Evolutionary conservation across 2,113 vertebrate species (phyloP).

Genomic region (Apodemus sylvaticus): DNA sequence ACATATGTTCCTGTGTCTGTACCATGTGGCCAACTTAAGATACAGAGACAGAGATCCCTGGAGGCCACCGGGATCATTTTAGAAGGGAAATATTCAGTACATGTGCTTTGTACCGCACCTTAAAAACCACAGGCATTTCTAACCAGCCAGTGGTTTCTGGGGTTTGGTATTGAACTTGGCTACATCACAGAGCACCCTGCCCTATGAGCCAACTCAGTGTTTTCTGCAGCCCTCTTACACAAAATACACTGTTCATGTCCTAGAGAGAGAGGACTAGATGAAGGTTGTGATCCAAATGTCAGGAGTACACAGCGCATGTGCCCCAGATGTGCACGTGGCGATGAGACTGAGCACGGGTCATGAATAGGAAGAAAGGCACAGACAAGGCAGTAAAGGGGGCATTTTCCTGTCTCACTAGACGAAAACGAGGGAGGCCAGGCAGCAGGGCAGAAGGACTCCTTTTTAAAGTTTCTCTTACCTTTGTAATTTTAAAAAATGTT

Average conservation of each 20-base stretch:
- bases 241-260: constrained; percentile 34
- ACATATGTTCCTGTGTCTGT: background rate
- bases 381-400: background rate
- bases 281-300: background rate
- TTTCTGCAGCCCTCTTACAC: constrained; percentile 14
- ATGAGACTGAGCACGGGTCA: background rate
- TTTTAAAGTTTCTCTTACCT: constrained; percentile 9
- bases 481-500: background rate
- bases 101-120: background rate
- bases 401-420: background rate
- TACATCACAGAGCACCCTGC: background rate
- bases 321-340: background rate
- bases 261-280: background rate
- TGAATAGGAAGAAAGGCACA: background rate
- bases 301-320: background rate
- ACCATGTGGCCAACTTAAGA: background rate
- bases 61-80: background rate
- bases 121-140: background rate
- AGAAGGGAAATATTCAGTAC: background rate
- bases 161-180: background rate
- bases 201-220: background rate
- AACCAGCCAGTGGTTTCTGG: background rate
- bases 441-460: background rate
- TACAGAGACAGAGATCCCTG: background rate
- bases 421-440: background rate